Evolutionary conservation across 2,797 vertebrate species (phyloP), one percentile per base, ranked within the genome.

Genomic region (Cetoscarus ocellatus): DNA sequence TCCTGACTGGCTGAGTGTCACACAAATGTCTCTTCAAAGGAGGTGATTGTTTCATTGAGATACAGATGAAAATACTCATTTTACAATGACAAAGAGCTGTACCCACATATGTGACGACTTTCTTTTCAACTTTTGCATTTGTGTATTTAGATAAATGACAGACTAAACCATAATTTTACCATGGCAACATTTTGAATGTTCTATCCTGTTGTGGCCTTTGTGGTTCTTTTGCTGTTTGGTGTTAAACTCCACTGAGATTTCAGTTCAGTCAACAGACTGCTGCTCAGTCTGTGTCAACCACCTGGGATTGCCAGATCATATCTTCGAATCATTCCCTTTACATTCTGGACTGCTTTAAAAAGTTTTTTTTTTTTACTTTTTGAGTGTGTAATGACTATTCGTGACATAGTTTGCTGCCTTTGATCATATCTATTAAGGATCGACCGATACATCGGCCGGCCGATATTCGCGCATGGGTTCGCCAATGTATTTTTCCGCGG

Each of bases 281-380:
- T 7, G 60, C 49, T 64, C 47, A 51, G 57, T 69, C 57, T 60
- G 57, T 73, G 70, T 35, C n/a, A 73, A 64, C 49, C 64, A 78
- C 59, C 73, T 49, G 63, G 68, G 61, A 85, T 64, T 75, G 71
- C 77, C 64, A 54, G 59, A 88, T 86, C 79, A 79, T 80, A 85
- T 53, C 78, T 43, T 5, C 68, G 70, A 68, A 50, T 83, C 63
- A 70, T 57, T 65, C 54, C 74, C 74, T 81, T 82, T 62, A 73
- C 58, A 70, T 72, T 36, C 8, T 19, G 61, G 61, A 47, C 47
- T 38, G 36, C 18, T 79, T 61, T 43, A 13, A 51, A 62, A 11
- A 55, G 19, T 61, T 63, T 61, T 19, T 48, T 34, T 19, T 27
- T 27, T 27, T 4, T 27, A 6, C 1, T 61, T 63, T 58, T 51